These are phyloP conservation scores for Pyrrhosoma nymphula DNA, from an alignment of 2,888 invertebrate species.

Conservation along the genomic window DNA sequence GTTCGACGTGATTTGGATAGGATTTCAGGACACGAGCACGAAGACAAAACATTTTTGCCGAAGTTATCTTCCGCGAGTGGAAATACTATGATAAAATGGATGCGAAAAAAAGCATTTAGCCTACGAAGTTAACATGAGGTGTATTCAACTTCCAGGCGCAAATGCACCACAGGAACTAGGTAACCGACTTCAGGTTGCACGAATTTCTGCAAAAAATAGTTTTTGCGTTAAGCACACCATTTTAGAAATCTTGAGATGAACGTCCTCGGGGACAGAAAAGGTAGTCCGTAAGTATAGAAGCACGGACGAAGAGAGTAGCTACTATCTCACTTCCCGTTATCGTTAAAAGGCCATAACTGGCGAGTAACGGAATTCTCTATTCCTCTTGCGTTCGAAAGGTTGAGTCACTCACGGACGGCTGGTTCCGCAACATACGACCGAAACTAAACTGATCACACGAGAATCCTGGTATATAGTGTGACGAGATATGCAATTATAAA, in stretches of 20 bases:
- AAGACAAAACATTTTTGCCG: too few relatives aligned
- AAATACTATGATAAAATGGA: too few relatives aligned
- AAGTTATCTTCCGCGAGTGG: too few relatives aligned
- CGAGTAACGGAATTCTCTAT: background rate
- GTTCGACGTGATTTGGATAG: too few relatives aligned
- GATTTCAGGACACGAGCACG: too few relatives aligned
- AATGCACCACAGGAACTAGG: too few relatives aligned
- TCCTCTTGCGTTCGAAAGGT: background rate
- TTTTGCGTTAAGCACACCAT: too few relatives aligned
- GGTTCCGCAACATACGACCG: background rate
- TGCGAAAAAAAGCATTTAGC: too few relatives aligned
- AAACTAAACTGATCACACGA: background rate
- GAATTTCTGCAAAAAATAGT: too few relatives aligned
- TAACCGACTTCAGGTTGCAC: too few relatives aligned
- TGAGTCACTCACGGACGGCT: background rate
- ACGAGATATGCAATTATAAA: background rate
- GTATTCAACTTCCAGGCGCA: too few relatives aligned
- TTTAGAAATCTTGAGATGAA: background rate
- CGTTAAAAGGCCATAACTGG: conserved; percentile 8
- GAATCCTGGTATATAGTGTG: background rate
- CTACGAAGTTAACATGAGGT: too few relatives aligned
- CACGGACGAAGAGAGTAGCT: background rate
- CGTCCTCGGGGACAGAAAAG: background rate
- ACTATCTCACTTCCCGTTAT: conserved; percentile 29
- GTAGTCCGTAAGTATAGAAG: background rate